phyloP scores from a whole-genome alignment of 2,797 vertebrate species.

The Notolepis coatsorum region DNA sequence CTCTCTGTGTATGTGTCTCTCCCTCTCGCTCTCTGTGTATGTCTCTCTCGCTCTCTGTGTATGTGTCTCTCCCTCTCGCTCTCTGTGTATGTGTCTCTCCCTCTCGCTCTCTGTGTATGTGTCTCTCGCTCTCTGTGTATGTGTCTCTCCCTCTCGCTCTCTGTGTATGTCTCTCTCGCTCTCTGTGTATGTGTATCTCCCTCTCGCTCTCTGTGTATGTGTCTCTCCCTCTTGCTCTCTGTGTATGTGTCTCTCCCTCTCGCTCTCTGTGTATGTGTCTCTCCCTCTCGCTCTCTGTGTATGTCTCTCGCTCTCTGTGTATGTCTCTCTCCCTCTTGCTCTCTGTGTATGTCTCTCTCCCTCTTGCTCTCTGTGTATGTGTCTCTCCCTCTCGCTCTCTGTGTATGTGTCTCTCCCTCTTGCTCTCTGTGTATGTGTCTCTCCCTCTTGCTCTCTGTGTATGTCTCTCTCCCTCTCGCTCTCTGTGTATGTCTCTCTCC shows the following conservation, averaged over 20 bases:
- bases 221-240: slow-evolving; percentile 76
- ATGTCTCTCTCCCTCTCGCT: slow-evolving; percentile 30
- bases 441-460: slow-evolving; percentile 80
- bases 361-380: neutral
- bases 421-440: neutral
- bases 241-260: slow-evolving; percentile 64
- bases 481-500: neutral
- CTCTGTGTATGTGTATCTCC: slow-evolving; percentile 67
- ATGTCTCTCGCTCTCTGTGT: neutral
- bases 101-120: neutral
- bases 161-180: slow-evolving; percentile 34
- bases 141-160: slow-evolving; percentile 20
- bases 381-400: no score
- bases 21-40: no score
- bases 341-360: slow-evolving; percentile 68
- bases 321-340: slow-evolving; percentile 73
- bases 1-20: neutral
- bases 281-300: slow-evolving; percentile 72
- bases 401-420: slow-evolving; percentile 64
- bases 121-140: slow-evolving; percentile 75
- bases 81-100: neutral
- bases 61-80: no score
- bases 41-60: no score
- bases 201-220: neutral
- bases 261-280: neutral